Conservation (phyloP, 2,888 invertebrate species). For the Platycheirus albimanus region DNA sequence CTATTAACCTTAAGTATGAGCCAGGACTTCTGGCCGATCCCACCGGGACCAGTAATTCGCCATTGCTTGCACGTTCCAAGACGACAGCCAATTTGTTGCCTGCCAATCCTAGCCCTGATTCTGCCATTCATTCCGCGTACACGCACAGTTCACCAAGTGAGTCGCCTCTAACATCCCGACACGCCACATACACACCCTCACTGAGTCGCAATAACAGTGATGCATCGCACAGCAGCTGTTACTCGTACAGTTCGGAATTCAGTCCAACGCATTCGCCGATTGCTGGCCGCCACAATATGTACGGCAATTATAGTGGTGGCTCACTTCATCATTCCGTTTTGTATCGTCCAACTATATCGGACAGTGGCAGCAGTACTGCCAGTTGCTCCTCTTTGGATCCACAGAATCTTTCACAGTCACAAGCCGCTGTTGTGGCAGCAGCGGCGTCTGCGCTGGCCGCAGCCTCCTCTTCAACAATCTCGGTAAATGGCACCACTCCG, state of each 20-base stretch:
- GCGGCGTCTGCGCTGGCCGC: conserved; percentile 70
- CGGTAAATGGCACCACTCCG: conserved; percentile 74
- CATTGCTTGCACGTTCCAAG: conserved; percentile 87
- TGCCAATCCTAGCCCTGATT: conserved; percentile 93
- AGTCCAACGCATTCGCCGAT: conserved; percentile 95
- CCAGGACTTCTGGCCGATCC: conserved; percentile 76
- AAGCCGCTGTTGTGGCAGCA: conserved; percentile 78
- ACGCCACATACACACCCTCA: conserved; percentile 91
- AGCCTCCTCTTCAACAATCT: conserved; percentile 66
- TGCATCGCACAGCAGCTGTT: conserved; percentile 94
- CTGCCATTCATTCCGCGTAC: conserved; percentile 94
- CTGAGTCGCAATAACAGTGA: conserved; percentile 95
- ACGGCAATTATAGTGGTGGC: conserved; percentile 78
- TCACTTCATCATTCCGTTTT: conserved; percentile 84
- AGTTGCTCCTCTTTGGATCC: conserved; percentile 65
- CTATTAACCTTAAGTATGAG: conserved; percentile 82
- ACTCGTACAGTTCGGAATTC: conserved; percentile 92
- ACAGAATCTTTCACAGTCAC: conserved; percentile 72
- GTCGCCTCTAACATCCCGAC: conserved; percentile 92
- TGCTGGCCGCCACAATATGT: conserved; percentile 85
- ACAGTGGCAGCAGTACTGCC: conserved; percentile 74
- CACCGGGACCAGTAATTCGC: conserved; percentile 84
- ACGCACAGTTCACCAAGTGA: conserved; percentile 92
- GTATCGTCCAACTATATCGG: conserved; percentile 83
- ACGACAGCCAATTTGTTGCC: conserved; percentile 85